Evolutionary conservation across 92 coral and sea anemone species (phyloP), one percentile per base, ranked within the genome.

Genomic region (Hydrozoanthus gracilis): DNA sequence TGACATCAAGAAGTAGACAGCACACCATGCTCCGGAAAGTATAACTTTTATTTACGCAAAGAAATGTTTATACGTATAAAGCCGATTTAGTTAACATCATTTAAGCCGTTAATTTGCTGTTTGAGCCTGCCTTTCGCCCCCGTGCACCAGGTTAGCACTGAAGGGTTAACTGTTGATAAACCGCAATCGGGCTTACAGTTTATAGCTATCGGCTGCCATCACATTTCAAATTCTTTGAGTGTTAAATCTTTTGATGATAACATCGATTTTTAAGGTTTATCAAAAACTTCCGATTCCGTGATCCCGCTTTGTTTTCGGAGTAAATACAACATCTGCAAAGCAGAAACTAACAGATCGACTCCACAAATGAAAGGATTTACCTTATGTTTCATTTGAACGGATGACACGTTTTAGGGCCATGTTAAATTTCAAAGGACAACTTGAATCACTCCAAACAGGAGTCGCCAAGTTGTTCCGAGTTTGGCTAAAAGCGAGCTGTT

Each of bases 401-500:
- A 67, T 14, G 18, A 4, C n/a, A 54, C 52, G 44, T 8, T 51
- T 54, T 14, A 64, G 12, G 6, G n/a, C 44, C 60, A 15, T 20
- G 55, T 13, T 66, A 18, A 20, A 64, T 7, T 15, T 54, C 18
- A 44, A 51, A 3, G 13, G 44, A 49, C 6, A 58, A 58, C 56
- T 60, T 10, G 44, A 51, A 17, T 62, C n/a, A 18, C 16, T 8
- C 20, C 62, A 12, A 44, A 35, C 64, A 4, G 20, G 20, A 65
- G 35, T 18, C 44, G 8, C 51, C 12, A 20, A 45, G 47, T 39
- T 20, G 58, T 64, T 6, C 14, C 14, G 73, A 73, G 65, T 80
- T 80, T 73, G 85, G 9, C 74, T 27, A 27, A 27, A 67, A 65
- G 73, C 75, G 85, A 50, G 73, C n/a, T 64, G 51, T 80, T 80